Percentiles rank a stretch among this genome's conserved stretches.
Evolutionary conservation across 2,113 vertebrate genomes (phyloP).

Genomic region (Caracal caracal): DNA sequence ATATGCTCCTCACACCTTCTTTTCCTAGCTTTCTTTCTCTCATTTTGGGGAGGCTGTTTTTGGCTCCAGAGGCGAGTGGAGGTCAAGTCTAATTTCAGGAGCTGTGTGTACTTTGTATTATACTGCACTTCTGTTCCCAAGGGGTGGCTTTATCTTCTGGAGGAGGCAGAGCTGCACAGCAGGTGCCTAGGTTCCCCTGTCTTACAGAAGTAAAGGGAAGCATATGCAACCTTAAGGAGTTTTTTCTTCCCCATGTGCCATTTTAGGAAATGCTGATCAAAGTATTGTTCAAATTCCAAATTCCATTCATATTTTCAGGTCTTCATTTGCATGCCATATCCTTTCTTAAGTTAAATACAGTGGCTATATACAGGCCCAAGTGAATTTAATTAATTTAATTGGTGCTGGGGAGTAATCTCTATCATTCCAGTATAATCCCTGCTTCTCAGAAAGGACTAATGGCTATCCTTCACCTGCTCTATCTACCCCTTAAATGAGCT

Average conservation of each 20-base stretch:
- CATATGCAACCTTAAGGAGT: background rate
- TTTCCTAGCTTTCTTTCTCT: background rate
- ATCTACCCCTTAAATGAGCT: background rate
- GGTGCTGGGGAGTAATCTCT: background rate
- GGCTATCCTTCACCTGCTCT: background rate
- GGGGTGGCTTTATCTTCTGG: background rate
- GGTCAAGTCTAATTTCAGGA: background rate
- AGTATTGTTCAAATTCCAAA: background rate
- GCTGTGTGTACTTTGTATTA: background rate
- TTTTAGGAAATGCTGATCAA: constrained; percentile 41
- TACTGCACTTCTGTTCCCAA: background rate
- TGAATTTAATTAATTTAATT: too few species aligned
- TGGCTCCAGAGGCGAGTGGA: background rate
- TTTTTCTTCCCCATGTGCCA: background rate
- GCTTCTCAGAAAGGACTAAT: background rate
- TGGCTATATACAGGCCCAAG: background rate
- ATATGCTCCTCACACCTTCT: background rate
- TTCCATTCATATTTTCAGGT: constrained; percentile 3
- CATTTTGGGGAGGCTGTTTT: constrained; percentile 15
- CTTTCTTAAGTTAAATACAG: background rate
- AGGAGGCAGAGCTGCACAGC: background rate
- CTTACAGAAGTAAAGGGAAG: background rate
- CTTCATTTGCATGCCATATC: background rate
- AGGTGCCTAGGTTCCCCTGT: background rate
- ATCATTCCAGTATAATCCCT: background rate